Percentiles rank a stretch among this genome's conserved stretches.
These are phyloP conservation scores for Oligia fasciuncula DNA, from an alignment of 2,888 invertebrate species.

Conservation along the genomic window DNA sequence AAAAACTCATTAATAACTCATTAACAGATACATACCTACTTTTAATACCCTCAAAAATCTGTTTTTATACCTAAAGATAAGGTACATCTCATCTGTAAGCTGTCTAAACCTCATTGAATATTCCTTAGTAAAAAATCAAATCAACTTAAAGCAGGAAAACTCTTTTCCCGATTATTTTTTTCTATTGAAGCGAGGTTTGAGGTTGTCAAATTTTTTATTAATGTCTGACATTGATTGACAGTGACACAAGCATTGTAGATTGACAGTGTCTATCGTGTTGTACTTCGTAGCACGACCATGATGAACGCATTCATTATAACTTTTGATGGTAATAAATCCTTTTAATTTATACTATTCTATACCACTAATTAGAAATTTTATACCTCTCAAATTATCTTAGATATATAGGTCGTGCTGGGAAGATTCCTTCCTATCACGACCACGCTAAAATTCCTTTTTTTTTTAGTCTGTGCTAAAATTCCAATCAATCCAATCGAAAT, in stretches of 20 bases:
- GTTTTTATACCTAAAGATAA: not conserved
- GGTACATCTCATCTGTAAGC: too few relatives aligned
- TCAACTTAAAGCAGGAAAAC: slow-evolving; percentile 9
- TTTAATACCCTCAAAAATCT: not conserved
- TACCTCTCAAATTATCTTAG: too few relatives aligned
- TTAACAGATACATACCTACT: not conserved
- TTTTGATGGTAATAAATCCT: too few relatives aligned
- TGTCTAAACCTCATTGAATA: not conserved
- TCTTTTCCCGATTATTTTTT: slow-evolving; percentile 4
- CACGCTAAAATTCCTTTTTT: too few relatives aligned
- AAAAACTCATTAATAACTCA: not conserved
- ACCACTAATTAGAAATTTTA: too few relatives aligned
- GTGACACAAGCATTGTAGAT: not conserved
- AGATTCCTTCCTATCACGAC: too few relatives aligned
- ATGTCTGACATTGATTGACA: slow-evolving; percentile 35
- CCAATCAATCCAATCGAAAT: too few relatives aligned
- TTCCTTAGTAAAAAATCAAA: not conserved
- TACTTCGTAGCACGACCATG: too few relatives aligned
- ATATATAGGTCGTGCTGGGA: too few relatives aligned
- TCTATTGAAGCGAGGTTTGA: slow-evolving; percentile 6
- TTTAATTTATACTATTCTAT: too few relatives aligned
- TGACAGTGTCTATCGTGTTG: not conserved
- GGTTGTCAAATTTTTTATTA: slow-evolving; percentile 32
- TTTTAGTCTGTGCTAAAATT: too few relatives aligned
- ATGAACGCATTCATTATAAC: too few relatives aligned